phyloP scores from a whole-genome alignment of 2,888 invertebrate species.

The Mantis religiosa region DNA sequence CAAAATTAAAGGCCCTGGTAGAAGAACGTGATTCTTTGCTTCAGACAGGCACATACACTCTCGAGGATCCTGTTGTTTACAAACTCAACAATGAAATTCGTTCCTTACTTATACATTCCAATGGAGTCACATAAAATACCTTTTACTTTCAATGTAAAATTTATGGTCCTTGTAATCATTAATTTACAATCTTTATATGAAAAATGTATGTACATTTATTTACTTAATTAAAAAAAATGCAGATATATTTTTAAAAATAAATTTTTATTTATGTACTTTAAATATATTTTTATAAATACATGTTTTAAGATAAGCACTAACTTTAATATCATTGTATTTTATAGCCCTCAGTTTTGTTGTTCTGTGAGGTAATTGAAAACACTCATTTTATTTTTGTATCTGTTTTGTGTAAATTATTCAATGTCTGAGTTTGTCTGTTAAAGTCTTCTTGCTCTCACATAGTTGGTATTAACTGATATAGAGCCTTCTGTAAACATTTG shows the following conservation, averaged over 20 bases:
- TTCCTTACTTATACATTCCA: neutral
- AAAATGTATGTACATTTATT: neutral
- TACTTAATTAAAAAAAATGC: neutral
- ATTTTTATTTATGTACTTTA: neutral
- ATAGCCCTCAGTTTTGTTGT: neutral
- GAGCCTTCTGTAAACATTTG: no score
- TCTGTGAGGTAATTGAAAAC: neutral
- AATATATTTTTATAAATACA: neutral
- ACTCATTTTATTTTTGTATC: neutral
- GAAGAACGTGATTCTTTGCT: slow-evolving; percentile 50
- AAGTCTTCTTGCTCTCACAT: no score
- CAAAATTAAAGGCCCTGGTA: neutral
- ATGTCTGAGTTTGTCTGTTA: no score
- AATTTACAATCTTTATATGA: neutral
- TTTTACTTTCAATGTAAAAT: neutral
- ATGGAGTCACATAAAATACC: neutral
- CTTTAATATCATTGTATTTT: neutral
- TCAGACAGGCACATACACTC: slow-evolving; percentile 46
- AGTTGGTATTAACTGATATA: no score
- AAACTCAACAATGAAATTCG: slow-evolving; percentile 52
- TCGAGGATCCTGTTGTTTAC: slow-evolving; percentile 48
- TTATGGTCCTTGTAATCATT: neutral
- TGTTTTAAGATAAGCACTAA: neutral
- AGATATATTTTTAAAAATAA: neutral
- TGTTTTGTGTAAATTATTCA: no score